These are phyloP conservation scores for Pagetopsis macropterus DNA, from an alignment of 2,797 vertebrate species.

Conservation along the genomic window DNA sequence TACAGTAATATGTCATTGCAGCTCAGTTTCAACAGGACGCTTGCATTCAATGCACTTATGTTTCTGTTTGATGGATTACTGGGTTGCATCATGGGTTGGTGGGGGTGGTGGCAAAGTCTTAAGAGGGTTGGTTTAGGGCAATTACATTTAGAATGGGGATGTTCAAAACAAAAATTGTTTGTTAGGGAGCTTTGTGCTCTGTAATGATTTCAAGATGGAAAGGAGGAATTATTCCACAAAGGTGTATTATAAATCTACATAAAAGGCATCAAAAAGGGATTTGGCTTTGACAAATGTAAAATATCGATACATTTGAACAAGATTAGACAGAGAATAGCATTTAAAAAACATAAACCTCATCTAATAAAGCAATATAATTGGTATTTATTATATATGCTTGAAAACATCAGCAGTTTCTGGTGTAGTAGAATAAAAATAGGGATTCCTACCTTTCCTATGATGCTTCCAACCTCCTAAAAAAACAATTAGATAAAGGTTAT, in stretches of 20 bases:
- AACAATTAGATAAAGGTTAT: slow-evolving; percentile 29
- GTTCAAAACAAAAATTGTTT: slow-evolving; percentile 51
- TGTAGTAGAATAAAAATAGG: slow-evolving; percentile 10
- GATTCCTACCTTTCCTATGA: slow-evolving; percentile 85
- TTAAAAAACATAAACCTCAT: slow-evolving; percentile 25
- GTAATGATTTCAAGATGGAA: slow-evolving; percentile 35
- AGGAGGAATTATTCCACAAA: slow-evolving; percentile 17
- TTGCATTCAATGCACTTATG: slow-evolving; percentile 70
- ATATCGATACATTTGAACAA: slow-evolving; percentile 10
- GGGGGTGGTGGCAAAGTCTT: slow-evolving; percentile 38
- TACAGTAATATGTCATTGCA: slow-evolving; percentile 68
- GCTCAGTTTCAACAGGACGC: slow-evolving; percentile 71
- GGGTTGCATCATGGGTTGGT: slow-evolving; percentile 59
- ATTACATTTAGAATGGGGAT: slow-evolving; percentile 65
- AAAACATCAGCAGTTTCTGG: slow-evolving; percentile 6
- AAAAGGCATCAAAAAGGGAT: slow-evolving; percentile 12
- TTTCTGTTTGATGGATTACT: slow-evolving; percentile 75
- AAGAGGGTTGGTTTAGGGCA: slow-evolving; percentile 64
- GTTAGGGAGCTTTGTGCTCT: slow-evolving; percentile 45
- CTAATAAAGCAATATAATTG: not conserved
- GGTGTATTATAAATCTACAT: slow-evolving; percentile 34
- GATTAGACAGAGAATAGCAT: slow-evolving; percentile 9
- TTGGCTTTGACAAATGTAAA: slow-evolving; percentile 6
- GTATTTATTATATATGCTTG: slow-evolving; percentile 12
- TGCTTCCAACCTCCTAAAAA: slow-evolving; percentile 85